Evolutionary conservation across 2,888 invertebrate species (phyloP), one percentile per base, ranked within the genome.

Genomic region (Congeria kusceri): DNA sequence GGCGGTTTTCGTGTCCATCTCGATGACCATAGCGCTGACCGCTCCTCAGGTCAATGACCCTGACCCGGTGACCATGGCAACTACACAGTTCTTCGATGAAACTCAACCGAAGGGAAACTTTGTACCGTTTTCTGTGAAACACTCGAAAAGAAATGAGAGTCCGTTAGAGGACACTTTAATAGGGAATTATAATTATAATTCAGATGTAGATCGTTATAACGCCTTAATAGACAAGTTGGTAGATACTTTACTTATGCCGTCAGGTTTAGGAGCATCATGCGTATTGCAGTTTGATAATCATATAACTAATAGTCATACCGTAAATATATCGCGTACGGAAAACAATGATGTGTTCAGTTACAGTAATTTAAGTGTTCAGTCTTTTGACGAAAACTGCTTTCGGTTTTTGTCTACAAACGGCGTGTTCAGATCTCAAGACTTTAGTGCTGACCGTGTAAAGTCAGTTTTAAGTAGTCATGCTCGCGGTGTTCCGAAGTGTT

Each of bases 231-330:
- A 58, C 39, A 56, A 20, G 18, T 5, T 70, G 13, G 58, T 58
- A 3, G 84, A 85, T 25, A 94, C 93, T 11, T 87, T 94, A 13
- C 85, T 85, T 44, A 82, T 93, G 57, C 92, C 93, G 1, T 93
- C 93, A 13, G 94, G 94, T 3, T 84, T 94, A 0, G 94, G 93
- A 18, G 92, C 94, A 7, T 93, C 93, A 5, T 94, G 94, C 86
- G 89, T 94, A 20, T 76, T 94, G 5, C 90, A 89, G 59, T 83
- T 88, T 39, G 89, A 91, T 7, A 89, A 83, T 69, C 86, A 89
- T 70, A 88, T 9, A 39, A 39, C 9, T 39, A 9, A 11, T 39
- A 39, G 1, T 7, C 9, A 11, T 7, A 13, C 39, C 39, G 39
- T 39, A 13, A 39, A 39, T 39, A 9, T 1, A 13, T 39, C 39